A percentile compares a stretch with the other conserved stretches of the same genome.
Evolutionary conservation across 2,888 invertebrate genomes (phyloP).

Genomic region (Yponomeuta malinellus): DNA sequence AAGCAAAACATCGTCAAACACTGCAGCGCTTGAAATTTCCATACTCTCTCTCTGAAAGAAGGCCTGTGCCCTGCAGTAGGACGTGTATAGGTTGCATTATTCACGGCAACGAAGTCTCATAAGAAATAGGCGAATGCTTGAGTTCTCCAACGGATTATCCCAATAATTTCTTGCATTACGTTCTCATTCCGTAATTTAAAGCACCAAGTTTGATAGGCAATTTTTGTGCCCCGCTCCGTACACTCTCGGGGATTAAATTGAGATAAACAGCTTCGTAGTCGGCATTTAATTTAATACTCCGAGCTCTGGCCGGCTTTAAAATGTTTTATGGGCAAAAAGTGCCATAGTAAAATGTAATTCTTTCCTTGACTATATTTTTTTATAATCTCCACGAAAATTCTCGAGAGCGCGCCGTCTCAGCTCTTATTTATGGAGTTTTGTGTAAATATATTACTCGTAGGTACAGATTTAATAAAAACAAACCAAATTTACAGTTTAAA

Average conservation of each 20-base stretch:
- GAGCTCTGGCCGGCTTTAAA: conserved; percentile 23
- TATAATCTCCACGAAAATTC: conserved; percentile 16
- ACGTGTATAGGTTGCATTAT: too few species aligned
- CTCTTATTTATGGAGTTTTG: too few species aligned
- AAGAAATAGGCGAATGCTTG: neutral
- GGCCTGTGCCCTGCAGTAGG: too few species aligned
- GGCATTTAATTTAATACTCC: conserved; percentile 36
- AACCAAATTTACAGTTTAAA: too few species aligned
- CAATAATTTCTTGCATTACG: neutral
- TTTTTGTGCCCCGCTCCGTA: neutral
- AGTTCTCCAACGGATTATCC: neutral
- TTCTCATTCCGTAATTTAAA: neutral
- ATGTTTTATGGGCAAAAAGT: conserved; percentile 34
- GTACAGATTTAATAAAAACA: too few species aligned
- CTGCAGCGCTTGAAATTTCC: too few species aligned
- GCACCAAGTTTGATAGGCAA: neutral
- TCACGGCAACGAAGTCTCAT: too few species aligned
- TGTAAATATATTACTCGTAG: too few species aligned
- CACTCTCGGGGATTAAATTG: conserved; percentile 28
- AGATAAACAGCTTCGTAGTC: conserved; percentile 27
- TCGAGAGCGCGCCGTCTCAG: conserved; percentile 16
- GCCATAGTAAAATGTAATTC: conserved; percentile 32
- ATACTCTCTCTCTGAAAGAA: too few species aligned
- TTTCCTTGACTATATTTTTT: conserved; percentile 13
- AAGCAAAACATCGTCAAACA: too few species aligned